Base-by-base conservation (phyloP, 2,797 vertebrate species). In the Melanogrammus aeglefinus region DNA sequence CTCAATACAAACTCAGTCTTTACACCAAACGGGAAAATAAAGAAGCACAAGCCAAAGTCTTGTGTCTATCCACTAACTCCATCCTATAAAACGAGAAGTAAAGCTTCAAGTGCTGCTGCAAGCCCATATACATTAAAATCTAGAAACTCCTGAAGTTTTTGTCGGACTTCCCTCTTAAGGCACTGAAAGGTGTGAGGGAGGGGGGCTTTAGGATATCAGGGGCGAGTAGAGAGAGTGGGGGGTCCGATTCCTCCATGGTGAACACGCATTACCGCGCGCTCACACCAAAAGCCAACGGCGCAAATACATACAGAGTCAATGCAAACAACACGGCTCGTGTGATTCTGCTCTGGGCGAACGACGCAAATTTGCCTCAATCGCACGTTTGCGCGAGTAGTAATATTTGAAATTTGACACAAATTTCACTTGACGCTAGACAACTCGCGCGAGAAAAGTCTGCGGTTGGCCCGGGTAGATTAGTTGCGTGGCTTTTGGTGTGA, bases 31-130 rank as follows among this genome's bases (percentile, higher is more conserved):
- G 82, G 79, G 72, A 77, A 81, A 87, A 80, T 70, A 70, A 35
- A 8, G 35, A 84, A 83, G 80, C 82, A 76, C 76, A 79, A 76
- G 57, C 80, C 16, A 71, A 76, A 78, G 76, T 82, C 82, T 83
- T 29, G 27, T 72, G 73, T 63, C 73, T 72, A 63, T 80, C 75
- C 72, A 57, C 86, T 78, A 82, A 86, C 82, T 84, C 86, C 85
- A 24, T 83, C 70, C 41, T 81, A 73, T 81, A 81, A 74, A 86
- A 75, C 69, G 41, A 75, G 83, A 89, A 93, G 95, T 91, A 93
- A 93, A 92, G 93, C 89, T 94, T 94, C 95, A 97, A 98, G 96
- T 99, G 96, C 97, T 99, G 96, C 97, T 97, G 96, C 95, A 95
- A 96, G 95, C 94, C 93, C 94, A 91, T 83, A 82, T 93, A 94